Evolutionary conservation across 2,797 vertebrate genomes (phyloP).

Genomic region (Enteromius radiatus): DNA sequence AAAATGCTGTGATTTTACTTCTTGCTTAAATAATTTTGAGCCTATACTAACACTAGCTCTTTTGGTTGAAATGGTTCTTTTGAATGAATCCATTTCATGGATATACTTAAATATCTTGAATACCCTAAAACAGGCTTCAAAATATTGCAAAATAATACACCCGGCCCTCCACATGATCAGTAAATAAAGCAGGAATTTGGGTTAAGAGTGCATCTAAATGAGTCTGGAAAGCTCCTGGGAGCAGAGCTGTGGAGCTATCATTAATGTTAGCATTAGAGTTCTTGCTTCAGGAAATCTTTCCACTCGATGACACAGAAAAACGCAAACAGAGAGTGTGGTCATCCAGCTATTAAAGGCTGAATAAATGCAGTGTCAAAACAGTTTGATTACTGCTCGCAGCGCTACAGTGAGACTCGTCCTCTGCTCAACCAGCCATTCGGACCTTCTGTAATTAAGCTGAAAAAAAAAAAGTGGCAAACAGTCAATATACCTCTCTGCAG

Average conservation of each 20-base stretch:
- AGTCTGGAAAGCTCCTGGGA: slow-evolving; percentile 18
- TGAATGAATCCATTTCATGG: background rate
- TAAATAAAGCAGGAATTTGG: slow-evolving; percentile 22
- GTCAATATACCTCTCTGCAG: background rate
- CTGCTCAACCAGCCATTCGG: background rate
- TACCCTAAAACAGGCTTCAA: background rate
- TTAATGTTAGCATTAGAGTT: slow-evolving; percentile 21
- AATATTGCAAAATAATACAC: background rate
- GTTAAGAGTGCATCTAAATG: slow-evolving; percentile 6
- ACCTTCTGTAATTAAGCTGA: background rate
- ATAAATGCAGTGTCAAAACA: slow-evolving; percentile 25
- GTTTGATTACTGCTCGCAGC: background rate
- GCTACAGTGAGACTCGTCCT: background rate
- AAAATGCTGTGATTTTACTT: background rate
- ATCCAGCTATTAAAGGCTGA: background rate
- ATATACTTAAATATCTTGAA: background rate
- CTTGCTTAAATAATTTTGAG: background rate
- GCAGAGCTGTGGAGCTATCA: slow-evolving; percentile 2
- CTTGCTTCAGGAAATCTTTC: slow-evolving; percentile 27
- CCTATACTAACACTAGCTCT: background rate
- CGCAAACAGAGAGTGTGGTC: slow-evolving; percentile 1
- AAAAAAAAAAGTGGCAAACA: background rate
- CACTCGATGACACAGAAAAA: slow-evolving; percentile 13
- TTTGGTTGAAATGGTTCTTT: background rate
- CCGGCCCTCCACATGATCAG: background rate